Evolutionary conservation across 2,113 vertebrate genomes (phyloP), one percentile per base, ranked within the genome.

Genomic region (Oceanites oceanicus): DNA sequence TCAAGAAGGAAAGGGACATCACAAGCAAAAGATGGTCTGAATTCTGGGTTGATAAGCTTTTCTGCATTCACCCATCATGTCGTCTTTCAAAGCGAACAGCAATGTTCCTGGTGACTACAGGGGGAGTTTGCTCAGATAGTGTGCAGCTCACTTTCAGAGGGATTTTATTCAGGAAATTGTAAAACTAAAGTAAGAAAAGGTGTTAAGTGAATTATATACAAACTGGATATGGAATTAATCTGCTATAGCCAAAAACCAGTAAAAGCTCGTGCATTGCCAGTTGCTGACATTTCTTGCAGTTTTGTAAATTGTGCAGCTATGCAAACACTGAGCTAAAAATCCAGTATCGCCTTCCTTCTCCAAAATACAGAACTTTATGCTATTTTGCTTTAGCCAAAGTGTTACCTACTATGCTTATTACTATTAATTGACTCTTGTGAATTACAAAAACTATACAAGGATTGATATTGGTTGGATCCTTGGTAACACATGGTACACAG

Each of bases 141-240:
- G 11, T 29, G 67, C 71, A 71, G 63, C 32, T 84, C n/a, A 6
- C 27, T 66, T 40, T 14, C 88, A 40, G 65, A 68, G 66, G 76
- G 74, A 72, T 85, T 90, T 89, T 65, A 40, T 73, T 94, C 88
- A 90, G 93, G 79, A 94, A 92, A 93, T 86, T 94, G 83, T 88
- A 87, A 91, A 91, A 83, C 70, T 72, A 88, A 45, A 70, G n/a
- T 71, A 74, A 94, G 80, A 68, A 92, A 81, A 76, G 76, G 63
- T 77, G 84, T 89, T 95, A 86, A 92, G 55, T 88, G 90, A 90
- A 85, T 92, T 94, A 93, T 65, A 92, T 94, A 92, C 66, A 86
- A 20, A 87, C 86, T 84, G 53, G 73, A 84, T 81, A 53, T 76
- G 80, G 88, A 92, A 94, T 92, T 91, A 87, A 68, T 92, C 83